Conservation (phyloP, 2,888 invertebrate genomes). For the Chaitophorus viminalis region DNA sequence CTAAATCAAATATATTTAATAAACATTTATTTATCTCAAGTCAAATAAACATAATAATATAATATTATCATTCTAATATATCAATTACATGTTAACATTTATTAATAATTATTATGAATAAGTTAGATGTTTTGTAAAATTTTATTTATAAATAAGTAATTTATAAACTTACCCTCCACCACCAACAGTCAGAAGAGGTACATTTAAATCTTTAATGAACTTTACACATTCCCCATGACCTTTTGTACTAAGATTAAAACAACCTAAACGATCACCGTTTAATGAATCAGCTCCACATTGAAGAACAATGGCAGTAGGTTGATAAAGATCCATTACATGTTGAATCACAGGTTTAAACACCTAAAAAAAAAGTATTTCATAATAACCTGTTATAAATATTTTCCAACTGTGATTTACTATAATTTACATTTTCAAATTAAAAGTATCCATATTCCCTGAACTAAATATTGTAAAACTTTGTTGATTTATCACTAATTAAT, state of each 20-base stretch:
- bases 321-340: constrained; percentile 94
- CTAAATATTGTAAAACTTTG: background rate
- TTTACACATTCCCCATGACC: constrained; percentile 98
- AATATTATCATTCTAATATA: constrained; percentile 15
- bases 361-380: constrained; percentile 67
- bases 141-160: background rate
- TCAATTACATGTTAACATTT: background rate
- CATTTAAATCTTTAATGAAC: constrained; percentile 90
- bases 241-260: constrained; percentile 93
- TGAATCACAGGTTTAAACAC: constrained; percentile 94
- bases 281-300: constrained; percentile 99
- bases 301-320: constrained; percentile 95
- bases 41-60: background rate
- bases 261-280: constrained; percentile 93
- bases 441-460: background rate
- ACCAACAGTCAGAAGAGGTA: constrained; percentile 91
- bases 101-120: background rate
- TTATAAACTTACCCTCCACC: constrained; percentile 77
- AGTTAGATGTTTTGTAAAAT: background rate
- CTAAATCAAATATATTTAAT: constrained; percentile 67
- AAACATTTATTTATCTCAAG: constrained; percentile 66
- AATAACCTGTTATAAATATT: background rate
- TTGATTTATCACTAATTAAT: background rate
- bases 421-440: background rate
- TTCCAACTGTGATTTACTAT: background rate